phyloP scores from a whole-genome alignment of 92 coral and sea anemone species.

The Actinernus sp. region DNA sequence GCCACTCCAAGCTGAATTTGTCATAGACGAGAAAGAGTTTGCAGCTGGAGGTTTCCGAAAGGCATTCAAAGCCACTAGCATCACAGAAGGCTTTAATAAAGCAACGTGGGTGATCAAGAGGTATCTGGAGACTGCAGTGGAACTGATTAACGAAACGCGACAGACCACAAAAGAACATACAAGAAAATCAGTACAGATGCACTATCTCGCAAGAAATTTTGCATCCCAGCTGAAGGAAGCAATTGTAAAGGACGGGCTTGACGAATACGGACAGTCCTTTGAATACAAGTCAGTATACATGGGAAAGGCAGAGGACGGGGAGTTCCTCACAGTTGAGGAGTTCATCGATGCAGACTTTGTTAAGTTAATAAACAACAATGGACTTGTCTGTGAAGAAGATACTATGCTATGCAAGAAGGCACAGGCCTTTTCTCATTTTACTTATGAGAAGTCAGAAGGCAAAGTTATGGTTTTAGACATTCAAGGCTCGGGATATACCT shows the following conservation, averaged over 20 bases:
- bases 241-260: slow-evolving; percentile 31
- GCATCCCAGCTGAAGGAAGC: slow-evolving; percentile 56
- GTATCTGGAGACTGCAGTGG: too few relatives aligned
- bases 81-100: too few relatives aligned
- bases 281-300: slow-evolving; percentile 43
- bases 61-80: too few relatives aligned
- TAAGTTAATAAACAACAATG: slow-evolving; percentile 56
- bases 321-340: slow-evolving; percentile 51
- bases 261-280: slow-evolving; percentile 41
- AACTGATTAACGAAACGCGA: too few relatives aligned
- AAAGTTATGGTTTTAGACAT: too few relatives aligned
- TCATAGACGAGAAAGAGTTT: too few relatives aligned
- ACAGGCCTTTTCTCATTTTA: slow-evolving; percentile 54
- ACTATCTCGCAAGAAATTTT: too few relatives aligned
- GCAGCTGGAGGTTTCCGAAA: too few relatives aligned
- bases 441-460: slow-evolving; percentile 52
- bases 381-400: slow-evolving; percentile 58
- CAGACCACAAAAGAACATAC: too few relatives aligned
- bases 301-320: slow-evolving; percentile 54
- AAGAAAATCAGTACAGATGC: too few relatives aligned
- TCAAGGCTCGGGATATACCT: too few relatives aligned
- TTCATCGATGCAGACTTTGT: slow-evolving; percentile 49
- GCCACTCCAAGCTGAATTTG: slow-evolving; percentile 45
- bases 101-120: too few relatives aligned
- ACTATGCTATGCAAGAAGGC: slow-evolving; percentile 48